Evolutionary conservation across 2,888 invertebrate genomes (phyloP).

Genomic region (Mylabris sibirica): DNA sequence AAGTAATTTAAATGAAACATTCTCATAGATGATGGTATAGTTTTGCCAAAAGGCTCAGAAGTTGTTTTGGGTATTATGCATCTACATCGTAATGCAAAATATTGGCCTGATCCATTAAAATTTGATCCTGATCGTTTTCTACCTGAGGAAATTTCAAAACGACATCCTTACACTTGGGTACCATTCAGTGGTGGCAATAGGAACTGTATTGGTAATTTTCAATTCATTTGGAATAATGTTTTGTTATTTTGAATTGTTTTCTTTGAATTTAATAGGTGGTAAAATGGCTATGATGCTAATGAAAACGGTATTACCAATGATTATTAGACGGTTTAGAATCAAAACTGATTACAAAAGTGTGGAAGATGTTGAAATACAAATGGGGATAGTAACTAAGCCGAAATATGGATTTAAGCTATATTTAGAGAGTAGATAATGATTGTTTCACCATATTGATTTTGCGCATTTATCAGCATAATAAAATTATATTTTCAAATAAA

Average conservation of each 20-base stretch:
- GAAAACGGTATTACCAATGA: slow-evolving; percentile 41
- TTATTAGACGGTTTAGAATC: slow-evolving; percentile 43
- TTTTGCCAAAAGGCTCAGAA: neutral
- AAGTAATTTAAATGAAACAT: neutral
- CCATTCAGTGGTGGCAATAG: neutral
- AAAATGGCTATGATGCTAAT: slow-evolving; percentile 46
- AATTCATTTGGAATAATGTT: neutral
- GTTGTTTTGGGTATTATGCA: neutral
- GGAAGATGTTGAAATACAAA: slow-evolving; percentile 46
- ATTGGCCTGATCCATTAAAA: slow-evolving; percentile 42
- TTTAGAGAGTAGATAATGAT: slow-evolving; percentile 37
- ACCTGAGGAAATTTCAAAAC: neutral
- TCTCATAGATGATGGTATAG: neutral
- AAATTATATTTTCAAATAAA: too few species aligned
- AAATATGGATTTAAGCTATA: slow-evolving; percentile 46
- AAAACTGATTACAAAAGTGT: slow-evolving; percentile 44
- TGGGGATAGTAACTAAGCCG: slow-evolving; percentile 47
- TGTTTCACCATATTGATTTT: too few species aligned
- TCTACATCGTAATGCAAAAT: slow-evolving; percentile 36
- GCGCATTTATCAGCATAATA: too few species aligned
- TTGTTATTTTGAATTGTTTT: neutral
- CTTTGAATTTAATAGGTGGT: slow-evolving; percentile 39
- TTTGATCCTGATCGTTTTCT: slow-evolving; percentile 5
- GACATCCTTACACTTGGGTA: neutral
- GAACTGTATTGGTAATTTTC: slow-evolving; percentile 5